These are phyloP conservation scores for Lerista edwardsae DNA, from an alignment of 2,797 vertebrate species.

Conservation along the genomic window DNA sequence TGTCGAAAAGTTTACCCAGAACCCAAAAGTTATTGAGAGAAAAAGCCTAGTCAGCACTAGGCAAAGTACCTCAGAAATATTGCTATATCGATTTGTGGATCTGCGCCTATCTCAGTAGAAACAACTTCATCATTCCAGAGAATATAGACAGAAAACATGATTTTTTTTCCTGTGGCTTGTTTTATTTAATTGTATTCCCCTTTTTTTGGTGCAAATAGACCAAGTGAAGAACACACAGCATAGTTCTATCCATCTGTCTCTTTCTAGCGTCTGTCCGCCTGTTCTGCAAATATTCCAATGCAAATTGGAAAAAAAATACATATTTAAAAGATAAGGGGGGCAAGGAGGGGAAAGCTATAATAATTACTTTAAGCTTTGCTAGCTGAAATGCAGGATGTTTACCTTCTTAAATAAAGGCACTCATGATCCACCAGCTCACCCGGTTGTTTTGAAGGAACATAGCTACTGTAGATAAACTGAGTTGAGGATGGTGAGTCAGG, in stretches of 20 bases:
- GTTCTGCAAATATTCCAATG: slow-evolving; percentile 9
- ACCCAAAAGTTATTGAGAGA: background rate
- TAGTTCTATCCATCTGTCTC: background rate
- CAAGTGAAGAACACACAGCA: background rate
- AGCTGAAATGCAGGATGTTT: no score
- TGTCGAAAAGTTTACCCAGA: slow-evolving; percentile 15
- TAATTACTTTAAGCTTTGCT: no score
- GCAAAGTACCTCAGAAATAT: background rate
- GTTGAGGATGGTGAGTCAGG: background rate
- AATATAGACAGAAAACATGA: background rate
- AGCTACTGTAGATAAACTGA: background rate
- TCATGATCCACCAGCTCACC: background rate
- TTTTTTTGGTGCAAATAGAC: slow-evolving; percentile 19
- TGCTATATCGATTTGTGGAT: background rate
- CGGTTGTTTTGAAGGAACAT: background rate
- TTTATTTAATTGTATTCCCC: slow-evolving; percentile 26
- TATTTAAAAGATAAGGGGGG: background rate
- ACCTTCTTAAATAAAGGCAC: no score
- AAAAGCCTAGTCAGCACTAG: background rate
- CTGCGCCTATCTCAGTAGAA: background rate
- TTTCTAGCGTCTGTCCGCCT: background rate
- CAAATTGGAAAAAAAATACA: background rate
- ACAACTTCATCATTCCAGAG: background rate
- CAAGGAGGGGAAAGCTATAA: background rate
- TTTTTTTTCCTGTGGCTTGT: background rate